Evolutionary conservation across 2,888 invertebrate species (phyloP), one percentile per base, ranked within the genome.

Genomic region (Sphinx pinastri): DNA sequence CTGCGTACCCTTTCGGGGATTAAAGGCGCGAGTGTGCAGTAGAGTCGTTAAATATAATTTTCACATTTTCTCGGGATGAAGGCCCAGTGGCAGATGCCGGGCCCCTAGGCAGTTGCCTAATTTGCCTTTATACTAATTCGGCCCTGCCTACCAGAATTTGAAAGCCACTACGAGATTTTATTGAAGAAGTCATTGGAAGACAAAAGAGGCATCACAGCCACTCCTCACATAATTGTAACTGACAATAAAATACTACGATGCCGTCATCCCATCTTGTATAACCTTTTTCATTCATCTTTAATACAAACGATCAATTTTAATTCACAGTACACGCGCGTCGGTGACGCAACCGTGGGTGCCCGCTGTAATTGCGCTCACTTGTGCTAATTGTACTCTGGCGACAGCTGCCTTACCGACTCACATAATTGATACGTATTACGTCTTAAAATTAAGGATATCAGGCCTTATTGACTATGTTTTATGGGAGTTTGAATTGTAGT

Each of bases 331-430:
- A 81, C 84, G 83, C 82, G 74, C 80, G 81, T 86, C 16, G 81
- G 83, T 92, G 92, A 93, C 92, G 92, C 90, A 91, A 92, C 84
- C 79, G 76, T 74, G 72, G 67, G 75, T 76, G 73, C 67, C 57
- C 70, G 59, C 74, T 70, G 79, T 86, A 93, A 93, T 93, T 93
- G 92, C 83, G 88, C 78, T 88, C 92, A 93, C 92, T 93, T 92
- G 91, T 83, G 84, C 84, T 93, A 93, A 93, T 93, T 84, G 82
- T 83, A 80, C 84, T 87, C 84, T 83, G 86, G 81, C 80, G 86
- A 88, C 93, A 92, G 92, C 92, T 92, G 93, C 49, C 88, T 84
- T 81, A 81, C 84, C 85, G 76, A 78, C 75, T 76, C 76, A 60
- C 60, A 79, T 83, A 90, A 90, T 90, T 91, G 90, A 88, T 89